Base-by-base conservation (phyloP, 2,888 invertebrate species). In the Bembecia ichneumoniformis region DNA sequence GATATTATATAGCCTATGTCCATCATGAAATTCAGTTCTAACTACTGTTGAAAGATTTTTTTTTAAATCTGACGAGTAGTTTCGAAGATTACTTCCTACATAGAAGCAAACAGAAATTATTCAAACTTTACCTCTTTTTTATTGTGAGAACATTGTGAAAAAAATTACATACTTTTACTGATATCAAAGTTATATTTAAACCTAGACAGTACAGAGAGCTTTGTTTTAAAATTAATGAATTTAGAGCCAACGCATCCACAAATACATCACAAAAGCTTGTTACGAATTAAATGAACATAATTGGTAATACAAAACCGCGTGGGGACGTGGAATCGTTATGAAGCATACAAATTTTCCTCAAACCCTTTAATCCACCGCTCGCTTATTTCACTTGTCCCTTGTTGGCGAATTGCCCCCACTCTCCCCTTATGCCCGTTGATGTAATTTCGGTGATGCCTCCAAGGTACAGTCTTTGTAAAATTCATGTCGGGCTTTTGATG, bases 361-460 rank as follows among this genome's bases (percentile, higher is more conserved):
- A 86, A 84, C 84, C 86, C 86, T 84, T 86, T 86, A 86, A 83
- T 82, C 82, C 75, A 57, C 66, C 67, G 77, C 77, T 73, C 76
- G 76, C 76, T 83, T 83, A 82, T 84, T 83, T 86, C 86, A 83
- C 84, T 84, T 82, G 82, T 69, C 86, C 86, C 83, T 80, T 77
- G 71, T 77, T 74, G 68, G 60, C 65, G 68, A 63, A 77, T 74
- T 71, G 66, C 67, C 73, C 72, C 69, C 55, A 55, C 53, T 55
- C 58, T 67, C 65, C 63, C 64, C 60, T 69, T 63, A 58, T 62
- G 63, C 63, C 46, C 66, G 71, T 71, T 81, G 77, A 82, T 82
- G 77, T 82, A 82, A 84, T 83, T 82, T 80, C 55, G 71, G 65
- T 61, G 60, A 71, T 71, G 71, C 71, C 71, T 76, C 59, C 59